phyloP scores from a whole-genome alignment of 2,888 invertebrate genomes.

The Acronicta aceris region DNA sequence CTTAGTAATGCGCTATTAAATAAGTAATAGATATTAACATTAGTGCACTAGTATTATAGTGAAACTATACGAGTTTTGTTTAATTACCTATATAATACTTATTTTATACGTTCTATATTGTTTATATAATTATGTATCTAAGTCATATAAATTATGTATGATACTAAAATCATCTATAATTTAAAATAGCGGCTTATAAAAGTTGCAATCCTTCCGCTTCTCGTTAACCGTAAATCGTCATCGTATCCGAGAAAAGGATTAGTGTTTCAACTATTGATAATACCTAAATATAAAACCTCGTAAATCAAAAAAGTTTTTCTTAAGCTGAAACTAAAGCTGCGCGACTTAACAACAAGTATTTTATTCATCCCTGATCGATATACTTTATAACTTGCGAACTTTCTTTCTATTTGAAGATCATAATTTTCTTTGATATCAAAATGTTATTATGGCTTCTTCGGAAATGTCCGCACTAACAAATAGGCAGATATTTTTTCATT shows the following conservation, averaged over 20 bases:
- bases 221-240: neutral
- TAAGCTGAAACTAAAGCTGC: conserved; percentile 32
- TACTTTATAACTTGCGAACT: conserved; percentile 37
- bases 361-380: conserved; percentile 41
- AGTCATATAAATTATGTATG: no score
- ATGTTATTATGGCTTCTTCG: conserved; percentile 25
- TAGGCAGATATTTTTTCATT: conserved; percentile 28
- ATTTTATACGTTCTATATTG: no score
- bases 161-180: no score
- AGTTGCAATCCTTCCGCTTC: neutral
- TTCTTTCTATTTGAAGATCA: conserved; percentile 28
- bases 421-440: conserved; percentile 34
- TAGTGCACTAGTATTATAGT: no score
- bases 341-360: conserved; percentile 39
- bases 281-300: conserved; percentile 35
- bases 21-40: no score
- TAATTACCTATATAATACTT: no score
- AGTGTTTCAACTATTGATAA: conserved; percentile 17
- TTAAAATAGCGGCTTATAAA: neutral
- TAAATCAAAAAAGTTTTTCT: conserved; percentile 46
- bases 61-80: no score
- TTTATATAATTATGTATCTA: no score
- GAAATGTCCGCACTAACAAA: conserved; percentile 13
- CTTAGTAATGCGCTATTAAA: no score
- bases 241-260: conserved; percentile 19